Conservation (phyloP, 2,888 invertebrate species). For the Falcaria lacertinaria region DNA sequence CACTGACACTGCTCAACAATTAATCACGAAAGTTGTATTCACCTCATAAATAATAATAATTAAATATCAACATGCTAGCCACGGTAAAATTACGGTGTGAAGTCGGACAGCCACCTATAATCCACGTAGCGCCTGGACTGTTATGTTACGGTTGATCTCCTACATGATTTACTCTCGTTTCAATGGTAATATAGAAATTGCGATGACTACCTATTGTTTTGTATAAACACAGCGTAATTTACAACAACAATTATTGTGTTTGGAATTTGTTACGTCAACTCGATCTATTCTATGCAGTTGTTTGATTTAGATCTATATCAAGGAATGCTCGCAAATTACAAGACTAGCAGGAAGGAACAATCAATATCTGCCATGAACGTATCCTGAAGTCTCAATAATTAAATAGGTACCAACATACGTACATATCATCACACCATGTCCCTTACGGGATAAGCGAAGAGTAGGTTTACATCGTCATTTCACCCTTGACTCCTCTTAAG, state of each 20-base stretch:
- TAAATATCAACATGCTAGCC: background rate
- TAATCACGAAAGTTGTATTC: too few relatives aligned
- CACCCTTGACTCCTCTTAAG: too few relatives aligned
- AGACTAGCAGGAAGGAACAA: conserved; percentile 10
- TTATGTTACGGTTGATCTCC: conserved; percentile 13
- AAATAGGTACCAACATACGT: too few relatives aligned
- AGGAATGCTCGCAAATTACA: conserved; percentile 5
- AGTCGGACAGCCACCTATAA: background rate
- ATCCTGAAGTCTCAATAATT: too few relatives aligned
- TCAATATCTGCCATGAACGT: too few relatives aligned
- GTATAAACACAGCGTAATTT: background rate
- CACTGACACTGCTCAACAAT: too few relatives aligned
- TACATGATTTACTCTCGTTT: conserved; percentile 13
- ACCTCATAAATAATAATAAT: too few relatives aligned
- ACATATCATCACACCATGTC: too few relatives aligned
- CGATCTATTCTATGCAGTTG: background rate
- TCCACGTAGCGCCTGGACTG: conserved; percentile 2
- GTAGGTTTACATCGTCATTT: too few relatives aligned
- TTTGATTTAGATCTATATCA: conserved; percentile 3
- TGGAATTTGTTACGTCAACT: background rate
- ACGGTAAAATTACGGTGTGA: too few relatives aligned
- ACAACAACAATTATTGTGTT: background rate
- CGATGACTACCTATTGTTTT: background rate
- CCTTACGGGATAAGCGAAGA: too few relatives aligned
- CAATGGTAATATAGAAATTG: background rate